These are phyloP conservation scores for Cheumatopsyche charites DNA, from an alignment of 1,140 invertebrate species.

Conservation along the genomic window DNA sequence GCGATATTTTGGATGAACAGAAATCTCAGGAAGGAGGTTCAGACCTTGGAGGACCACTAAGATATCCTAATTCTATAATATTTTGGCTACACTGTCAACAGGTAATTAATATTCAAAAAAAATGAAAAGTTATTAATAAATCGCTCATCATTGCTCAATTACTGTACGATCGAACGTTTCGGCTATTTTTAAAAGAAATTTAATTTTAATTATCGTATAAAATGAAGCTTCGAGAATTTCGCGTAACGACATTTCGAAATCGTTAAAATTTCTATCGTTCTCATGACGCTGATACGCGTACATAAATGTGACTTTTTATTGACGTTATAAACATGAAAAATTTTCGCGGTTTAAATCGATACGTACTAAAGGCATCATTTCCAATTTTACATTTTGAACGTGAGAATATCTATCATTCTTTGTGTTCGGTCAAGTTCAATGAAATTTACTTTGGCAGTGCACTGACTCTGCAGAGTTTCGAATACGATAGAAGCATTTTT, in stretches of 20 bases:
- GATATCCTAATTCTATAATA: slow-evolving; percentile 71
- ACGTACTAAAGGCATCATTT: not conserved
- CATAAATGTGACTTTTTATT: not conserved
- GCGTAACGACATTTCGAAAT: too few relatives aligned
- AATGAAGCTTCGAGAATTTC: too few relatives aligned
- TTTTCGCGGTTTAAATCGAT: not conserved
- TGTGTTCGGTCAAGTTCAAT: too few relatives aligned
- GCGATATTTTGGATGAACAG: slow-evolving; percentile 76
- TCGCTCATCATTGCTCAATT: too few relatives aligned
- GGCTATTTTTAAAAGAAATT: not conserved
- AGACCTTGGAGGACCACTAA: slow-evolving; percentile 74
- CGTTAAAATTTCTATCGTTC: too few relatives aligned
- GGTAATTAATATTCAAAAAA: slow-evolving; percentile 57
- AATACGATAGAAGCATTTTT: too few relatives aligned
- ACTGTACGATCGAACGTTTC: not conserved
- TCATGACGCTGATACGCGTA: too few relatives aligned
- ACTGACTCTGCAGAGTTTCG: too few relatives aligned
- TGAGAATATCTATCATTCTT: too few relatives aligned
- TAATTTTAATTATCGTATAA: not conserved
- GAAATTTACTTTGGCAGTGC: too few relatives aligned
- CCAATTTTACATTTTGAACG: too few relatives aligned
- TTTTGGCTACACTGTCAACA: slow-evolving; percentile 85
- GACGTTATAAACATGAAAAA: not conserved
- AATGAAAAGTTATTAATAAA: too few relatives aligned
- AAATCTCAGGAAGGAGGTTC: slow-evolving; percentile 67